Base-by-base conservation (phyloP, 2,113 vertebrate species). In the Campylomormyrus numenius region DNA sequence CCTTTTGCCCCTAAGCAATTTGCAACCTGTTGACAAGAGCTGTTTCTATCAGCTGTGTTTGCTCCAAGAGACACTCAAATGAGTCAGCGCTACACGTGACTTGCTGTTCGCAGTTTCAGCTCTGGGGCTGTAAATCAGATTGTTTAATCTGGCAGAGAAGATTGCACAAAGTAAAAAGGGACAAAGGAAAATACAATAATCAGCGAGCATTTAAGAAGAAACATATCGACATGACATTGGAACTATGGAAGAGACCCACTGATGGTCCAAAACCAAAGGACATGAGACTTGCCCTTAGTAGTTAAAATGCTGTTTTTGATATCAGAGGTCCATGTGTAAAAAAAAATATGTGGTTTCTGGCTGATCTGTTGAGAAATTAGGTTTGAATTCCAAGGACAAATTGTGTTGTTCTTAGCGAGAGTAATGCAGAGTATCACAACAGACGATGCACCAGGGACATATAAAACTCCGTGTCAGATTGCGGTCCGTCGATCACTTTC, bases 71-170 rank as follows among this genome's bases (percentile, higher is more conserved):
- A 58, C 24, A 1, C 42, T 56, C 15, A 31, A 13, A 74, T 19
- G 11, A 74, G 88, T 89, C 66, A 48, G 62, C n/a, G 42, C 21
- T n/a, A 49, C 88, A 50, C 5, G 19, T 45, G 62, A 31, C 66
- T 8, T 27, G 24, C 88, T 48, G 46, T 49, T 46, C 31, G 27
- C n/a, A 50, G 10, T 1, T 15, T n/a, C 4, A 17, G 31, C 88
- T 19, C 80, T 48, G 88, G 27, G 70, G 27, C 4, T 89, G 35
- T 48, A 84, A n/a, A 53, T 31, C 48, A 48, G 8, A 49, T 85
- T 88, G 62, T 90, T 90, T 90, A 39, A 80, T 91, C 89, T 91
- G 74, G 90, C 74, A 91, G 35, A 31, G 52, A n/a, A 27, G 62
- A 52, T 62, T 85, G 45, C 46, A 77, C 35, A 39, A 42, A 80